Evolutionary conservation across 1,140 invertebrate species (phyloP), one percentile per base, ranked within the genome.

Genomic region (Pseudomyrmex pallidus): DNA sequence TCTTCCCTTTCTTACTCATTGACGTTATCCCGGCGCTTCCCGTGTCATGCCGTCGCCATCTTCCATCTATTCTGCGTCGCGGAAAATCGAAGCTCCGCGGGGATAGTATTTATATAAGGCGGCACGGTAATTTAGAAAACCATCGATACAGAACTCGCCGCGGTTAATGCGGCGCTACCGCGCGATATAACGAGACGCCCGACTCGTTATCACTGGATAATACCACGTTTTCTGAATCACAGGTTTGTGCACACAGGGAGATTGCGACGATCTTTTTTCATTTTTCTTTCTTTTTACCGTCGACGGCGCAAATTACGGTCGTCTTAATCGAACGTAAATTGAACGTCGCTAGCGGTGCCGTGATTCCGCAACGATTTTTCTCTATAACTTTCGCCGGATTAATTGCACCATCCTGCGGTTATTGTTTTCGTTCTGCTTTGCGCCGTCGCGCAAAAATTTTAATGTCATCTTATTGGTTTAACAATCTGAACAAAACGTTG

Each of bases 81-180:
- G 20, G 13, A 56, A 63, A 63, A 74, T 74, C 50, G 44, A 25
- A 20, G 62, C 15, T 15, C 56, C 62, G 48, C 20, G 61, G 17
- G 20, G 52, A 52, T 54, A 77, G 64, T 68, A 54, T 59, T 70
- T 50, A 46, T 54, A 57, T 35, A 35, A 35, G 35, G 35, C 35
- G 35, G 74, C 52, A 78, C 35, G 7, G 74, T 57, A 78, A 89
- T 89, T 86, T 83, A 89, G 85, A 86, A 83, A 82, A 89, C 57
- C 63, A 63, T 62, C 68, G 80, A 84, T 82, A 54, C 62, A 57
- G 61, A 74, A 70, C 66, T 56, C 13, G 56, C 50, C 48, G 44
- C 35, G 57, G 74, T 76, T 89, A 88, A 87, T 63, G 22, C 63
- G 25, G 52, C 15, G 73, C 85, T 83, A 87, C 74, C 59, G 59